Evolutionary conservation across 2,888 invertebrate genomes (phyloP), one percentile per base, ranked within the genome.

Genomic region (Parnassius smintheus): DNA sequence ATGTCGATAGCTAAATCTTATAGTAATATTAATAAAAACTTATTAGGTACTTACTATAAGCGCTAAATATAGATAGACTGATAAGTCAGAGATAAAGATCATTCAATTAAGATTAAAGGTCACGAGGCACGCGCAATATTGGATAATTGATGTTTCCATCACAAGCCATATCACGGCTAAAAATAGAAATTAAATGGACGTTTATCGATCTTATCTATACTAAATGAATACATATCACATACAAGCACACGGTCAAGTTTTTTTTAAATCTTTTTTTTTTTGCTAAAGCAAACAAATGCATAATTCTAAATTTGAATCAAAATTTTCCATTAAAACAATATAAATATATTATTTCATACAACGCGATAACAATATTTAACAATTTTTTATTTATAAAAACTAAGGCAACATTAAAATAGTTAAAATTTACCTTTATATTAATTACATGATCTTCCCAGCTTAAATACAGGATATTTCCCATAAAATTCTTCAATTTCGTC

Each of bases 401-500:
- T 9, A 49, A 25, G 7, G 35, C 7, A n/a, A 59, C 60, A 53
- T 56, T 44, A 44, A 60, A 45, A 42, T 8, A 11, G 18, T 44
- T 44, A 12, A 52, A 18, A 12, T 64, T 80, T 75, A 86, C 86
- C 82, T 69, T 65, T 70, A 69, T 69, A 70, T 83, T 76, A 83
- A 70, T 83, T 76, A 83, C 88, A 88, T 88, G 75, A 67, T 86
- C 76, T 76, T 71, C 70, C 70, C 45, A 49, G 48, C 49, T 7
- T 25, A 42, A 7, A 58, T 45, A 45, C 41, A 54, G 49, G 44
- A 45, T 67, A 65, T 57, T 67, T 71, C 72, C 72, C 75, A 71
- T 76, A 75, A 74, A 71, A 46, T 62, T 71, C 35, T 74, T 72
- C 70, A 73, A 75, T 85, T 86, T 87, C 86, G 86, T 86, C 86